Conservation (phyloP, 2,113 vertebrate species). For the Acrocephalus kingi region DNA sequence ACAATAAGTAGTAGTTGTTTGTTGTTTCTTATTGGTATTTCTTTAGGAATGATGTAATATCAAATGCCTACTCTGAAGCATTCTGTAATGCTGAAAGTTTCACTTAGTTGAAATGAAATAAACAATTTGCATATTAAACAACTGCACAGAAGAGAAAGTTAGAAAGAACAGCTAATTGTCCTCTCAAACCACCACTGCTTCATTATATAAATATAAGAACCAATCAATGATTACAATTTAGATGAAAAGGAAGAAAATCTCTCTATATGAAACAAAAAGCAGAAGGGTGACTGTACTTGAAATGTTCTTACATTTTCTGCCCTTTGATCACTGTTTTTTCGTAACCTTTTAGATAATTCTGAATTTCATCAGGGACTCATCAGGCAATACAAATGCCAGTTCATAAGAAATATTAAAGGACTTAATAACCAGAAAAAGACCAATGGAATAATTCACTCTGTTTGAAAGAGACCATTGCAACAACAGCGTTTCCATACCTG, state of each 20-base stretch:
- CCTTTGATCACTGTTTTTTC: neutral
- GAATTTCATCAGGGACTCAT: neutral
- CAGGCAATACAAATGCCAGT: neutral
- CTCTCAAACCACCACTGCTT: neutral
- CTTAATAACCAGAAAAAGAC: neutral
- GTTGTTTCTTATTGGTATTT: neutral
- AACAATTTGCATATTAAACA: neutral
- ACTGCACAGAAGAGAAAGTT: neutral
- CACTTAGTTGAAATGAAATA: neutral
- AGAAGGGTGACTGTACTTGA: neutral
- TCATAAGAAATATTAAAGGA: neutral
- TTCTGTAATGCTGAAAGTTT: neutral
- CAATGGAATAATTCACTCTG: neutral
- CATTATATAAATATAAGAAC: slow-evolving; percentile 1
- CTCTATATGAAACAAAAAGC: slow-evolving; percentile 5
- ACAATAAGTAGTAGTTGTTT: neutral
- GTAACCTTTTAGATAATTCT: neutral
- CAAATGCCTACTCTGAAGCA: neutral
- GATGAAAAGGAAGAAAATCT: slow-evolving; percentile 1
- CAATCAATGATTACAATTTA: neutral
- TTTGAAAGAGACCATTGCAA: neutral
- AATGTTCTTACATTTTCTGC: neutral
- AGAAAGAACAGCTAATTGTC: slow-evolving; percentile 10
- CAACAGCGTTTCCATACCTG: slow-evolving; percentile 77
- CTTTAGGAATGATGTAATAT: neutral